Evolutionary conservation across 2,888 invertebrate species (phyloP).

Genomic region (Strigamia maritima): DNA sequence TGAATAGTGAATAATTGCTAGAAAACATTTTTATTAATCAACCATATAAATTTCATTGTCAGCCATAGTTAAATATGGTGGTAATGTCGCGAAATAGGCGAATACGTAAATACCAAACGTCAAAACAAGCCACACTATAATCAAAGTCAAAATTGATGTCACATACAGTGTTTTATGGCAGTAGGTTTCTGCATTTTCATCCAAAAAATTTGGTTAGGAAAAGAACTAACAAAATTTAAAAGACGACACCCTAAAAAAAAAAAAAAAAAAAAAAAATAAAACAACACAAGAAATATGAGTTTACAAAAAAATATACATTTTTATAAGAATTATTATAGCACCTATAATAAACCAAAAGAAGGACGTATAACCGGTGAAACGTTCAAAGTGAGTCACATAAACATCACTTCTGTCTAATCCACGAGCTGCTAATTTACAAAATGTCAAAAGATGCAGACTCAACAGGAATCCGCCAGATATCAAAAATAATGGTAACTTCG

Average conservation of each 20-base stretch:
- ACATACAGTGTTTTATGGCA: constrained; percentile 3
- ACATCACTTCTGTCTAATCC: not conserved
- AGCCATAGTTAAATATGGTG: not conserved
- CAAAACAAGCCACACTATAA: not conserved
- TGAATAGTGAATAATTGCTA: not conserved
- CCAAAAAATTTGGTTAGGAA: not conserved
- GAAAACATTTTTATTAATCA: not conserved
- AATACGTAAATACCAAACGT: constrained; percentile 9
- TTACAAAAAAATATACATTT: not conserved
- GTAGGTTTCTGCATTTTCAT: not conserved
- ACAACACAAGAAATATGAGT: not conserved
- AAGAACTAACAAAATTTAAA: not conserved
- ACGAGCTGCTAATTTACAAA: not conserved
- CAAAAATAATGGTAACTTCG: constrained; percentile 9
- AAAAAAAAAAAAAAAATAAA: not conserved
- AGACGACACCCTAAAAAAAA: not conserved
- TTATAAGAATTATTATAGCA: not conserved
- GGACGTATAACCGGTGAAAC: not conserved
- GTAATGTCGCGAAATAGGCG: not conserved
- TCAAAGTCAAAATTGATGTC: not conserved
- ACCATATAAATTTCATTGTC: not conserved
- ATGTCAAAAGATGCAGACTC: not conserved
- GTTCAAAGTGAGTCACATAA: constrained; percentile 7
- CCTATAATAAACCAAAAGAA: constrained; percentile 4
- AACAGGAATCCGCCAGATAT: not conserved